Conservation (phyloP, 2,113 vertebrate species). For the Leucopsar rothschildi region DNA sequence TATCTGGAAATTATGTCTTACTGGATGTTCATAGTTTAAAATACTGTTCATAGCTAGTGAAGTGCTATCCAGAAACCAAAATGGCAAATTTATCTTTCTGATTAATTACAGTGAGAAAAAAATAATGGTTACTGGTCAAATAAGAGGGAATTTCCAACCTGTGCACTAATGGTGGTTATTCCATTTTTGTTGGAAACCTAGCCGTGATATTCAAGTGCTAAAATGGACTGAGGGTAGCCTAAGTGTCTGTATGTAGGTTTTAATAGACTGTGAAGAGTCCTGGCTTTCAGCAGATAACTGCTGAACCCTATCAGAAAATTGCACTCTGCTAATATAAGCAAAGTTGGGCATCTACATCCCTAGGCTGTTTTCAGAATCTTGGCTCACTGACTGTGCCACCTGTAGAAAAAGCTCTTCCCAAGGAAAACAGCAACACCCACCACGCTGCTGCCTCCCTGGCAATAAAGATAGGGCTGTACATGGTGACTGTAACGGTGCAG, state of each 20-base stretch:
- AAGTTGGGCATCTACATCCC: background rate
- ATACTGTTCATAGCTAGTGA: background rate
- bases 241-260: background rate
- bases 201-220: background rate
- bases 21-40: background rate
- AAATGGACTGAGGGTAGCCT: background rate
- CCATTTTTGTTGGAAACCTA: background rate
- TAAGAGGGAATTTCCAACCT: background rate
- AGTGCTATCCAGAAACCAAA: background rate
- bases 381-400: background rate
- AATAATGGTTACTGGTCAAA: background rate
- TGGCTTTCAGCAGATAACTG: background rate
- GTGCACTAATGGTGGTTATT: background rate
- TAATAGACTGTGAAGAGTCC: background rate
- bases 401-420: slow-evolving; percentile 38
- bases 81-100: background rate
- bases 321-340: background rate
- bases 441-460: slow-evolving; percentile 12
- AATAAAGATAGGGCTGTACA: slow-evolving; percentile 15
- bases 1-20: background rate
- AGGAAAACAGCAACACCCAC: slow-evolving; percentile 57
- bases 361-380: slow-evolving; percentile 1
- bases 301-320: background rate
- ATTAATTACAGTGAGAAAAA: background rate
- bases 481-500: background rate